phyloP scores from a whole-genome alignment of 1,140 invertebrate genomes.

The Scaptodrosophila lebanonensis region DNA sequence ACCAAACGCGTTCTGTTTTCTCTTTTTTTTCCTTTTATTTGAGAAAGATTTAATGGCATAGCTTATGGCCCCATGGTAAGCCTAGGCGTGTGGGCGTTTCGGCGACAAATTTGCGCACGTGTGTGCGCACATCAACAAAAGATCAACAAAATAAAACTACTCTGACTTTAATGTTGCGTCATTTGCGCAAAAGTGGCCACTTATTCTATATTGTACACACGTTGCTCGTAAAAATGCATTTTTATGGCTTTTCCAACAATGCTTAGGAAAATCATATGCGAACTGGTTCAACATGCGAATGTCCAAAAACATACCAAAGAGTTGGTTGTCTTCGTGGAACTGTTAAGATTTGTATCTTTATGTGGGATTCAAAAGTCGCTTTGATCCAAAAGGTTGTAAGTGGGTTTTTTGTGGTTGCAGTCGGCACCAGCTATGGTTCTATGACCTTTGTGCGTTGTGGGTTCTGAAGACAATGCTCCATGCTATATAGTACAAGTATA shows the following conservation, averaged over 20 bases:
- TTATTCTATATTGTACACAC: constrained; percentile 43
- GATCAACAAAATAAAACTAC: no score
- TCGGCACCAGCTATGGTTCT: constrained; percentile 21
- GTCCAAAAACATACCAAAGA: constrained; percentile 18
- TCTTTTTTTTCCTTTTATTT: no score
- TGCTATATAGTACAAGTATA: constrained; percentile 4
- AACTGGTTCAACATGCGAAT: constrained; percentile 26
- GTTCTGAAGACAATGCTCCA: constrained; percentile 26
- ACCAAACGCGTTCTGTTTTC: constrained; percentile 21
- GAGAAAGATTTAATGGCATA: no score
- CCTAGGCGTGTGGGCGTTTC: constrained; percentile 40
- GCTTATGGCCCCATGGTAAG: constrained; percentile 3
- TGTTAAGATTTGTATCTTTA: constrained; percentile 31
- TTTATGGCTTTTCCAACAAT: constrained; percentile 42
- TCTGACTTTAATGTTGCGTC: constrained; percentile 17
- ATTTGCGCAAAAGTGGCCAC: constrained; percentile 18
- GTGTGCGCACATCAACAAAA: constrained; percentile 38
- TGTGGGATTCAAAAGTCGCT: constrained; percentile 3
- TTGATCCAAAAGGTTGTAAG: not conserved
- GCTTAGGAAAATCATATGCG: constrained; percentile 24
- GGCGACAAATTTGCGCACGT: constrained; percentile 61
- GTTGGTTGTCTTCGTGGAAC: constrained; percentile 23
- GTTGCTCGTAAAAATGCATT: constrained; percentile 57
- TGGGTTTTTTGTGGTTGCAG: constrained; percentile 8
- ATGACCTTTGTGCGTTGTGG: constrained; percentile 28